Percentiles rank a stretch among this genome's conserved stretches.
Evolutionary conservation across 2,113 vertebrate genomes (phyloP).

Genomic region (Perccottus glenii): DNA sequence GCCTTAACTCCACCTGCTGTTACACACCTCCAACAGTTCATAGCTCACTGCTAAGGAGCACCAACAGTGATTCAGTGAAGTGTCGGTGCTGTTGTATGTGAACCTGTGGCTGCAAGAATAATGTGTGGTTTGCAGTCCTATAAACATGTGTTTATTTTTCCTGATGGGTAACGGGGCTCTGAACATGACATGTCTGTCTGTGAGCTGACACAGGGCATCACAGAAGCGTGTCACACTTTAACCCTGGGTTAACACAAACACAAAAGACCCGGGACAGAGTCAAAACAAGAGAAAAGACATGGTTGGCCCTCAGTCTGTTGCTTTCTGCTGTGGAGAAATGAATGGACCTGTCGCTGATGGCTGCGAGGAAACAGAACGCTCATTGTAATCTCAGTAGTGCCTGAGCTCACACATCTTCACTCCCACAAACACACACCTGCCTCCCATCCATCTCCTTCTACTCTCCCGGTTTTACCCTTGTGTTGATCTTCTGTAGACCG

Average conservation of each 20-base stretch:
- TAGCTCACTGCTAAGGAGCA: conserved; percentile 21
- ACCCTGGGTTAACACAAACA: conserved; percentile 51
- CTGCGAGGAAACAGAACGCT: conserved; percentile 55
- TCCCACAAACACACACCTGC: conserved; percentile 25
- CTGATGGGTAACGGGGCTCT: neutral
- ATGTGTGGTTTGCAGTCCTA: conserved; percentile 27
- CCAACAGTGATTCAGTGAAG: conserved; percentile 24
- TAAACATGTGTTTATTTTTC: conserved; percentile 38
- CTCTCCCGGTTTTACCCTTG: neutral
- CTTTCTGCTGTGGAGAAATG: conserved; percentile 33
- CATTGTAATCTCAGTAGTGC: conserved; percentile 63
- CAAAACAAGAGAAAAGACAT: conserved; percentile 14
- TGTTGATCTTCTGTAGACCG: neutral
- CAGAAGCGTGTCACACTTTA: conserved; percentile 38
- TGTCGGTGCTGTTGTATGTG: neutral
- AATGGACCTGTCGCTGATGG: conserved; percentile 44
- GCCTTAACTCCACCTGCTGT: neutral
- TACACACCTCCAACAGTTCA: conserved; percentile 17
- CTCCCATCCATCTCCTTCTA: conserved; percentile 31
- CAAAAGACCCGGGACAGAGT: conserved; percentile 14
- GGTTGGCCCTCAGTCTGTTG: conserved; percentile 54
- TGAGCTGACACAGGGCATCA: conserved; percentile 50
- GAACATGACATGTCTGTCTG: conserved; percentile 35
- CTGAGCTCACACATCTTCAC: conserved; percentile 44
- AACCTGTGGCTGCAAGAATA: conserved; percentile 13